Conservation (phyloP, 2,888 invertebrate species). For the Litoditis marina region DNA sequence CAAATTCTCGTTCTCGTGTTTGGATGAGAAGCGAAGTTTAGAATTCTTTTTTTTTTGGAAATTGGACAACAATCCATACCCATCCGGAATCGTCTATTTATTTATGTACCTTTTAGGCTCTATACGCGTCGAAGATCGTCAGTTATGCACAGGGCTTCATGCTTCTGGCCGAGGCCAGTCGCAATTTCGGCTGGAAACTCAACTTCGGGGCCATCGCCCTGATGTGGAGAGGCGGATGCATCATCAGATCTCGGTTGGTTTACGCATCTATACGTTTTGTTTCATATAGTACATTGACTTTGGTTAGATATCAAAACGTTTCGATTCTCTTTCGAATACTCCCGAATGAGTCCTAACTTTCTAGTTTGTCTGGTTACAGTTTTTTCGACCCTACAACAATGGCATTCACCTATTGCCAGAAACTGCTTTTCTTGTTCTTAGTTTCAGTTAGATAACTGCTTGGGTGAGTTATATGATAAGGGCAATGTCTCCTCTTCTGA, state of each 20-base stretch:
- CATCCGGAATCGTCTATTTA: too few relatives aligned
- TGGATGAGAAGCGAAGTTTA: too few relatives aligned
- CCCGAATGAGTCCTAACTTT: neutral
- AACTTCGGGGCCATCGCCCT: slow-evolving; percentile 96
- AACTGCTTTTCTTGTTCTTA: neutral
- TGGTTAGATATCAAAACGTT: neutral
- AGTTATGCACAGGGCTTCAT: slow-evolving; percentile 88
- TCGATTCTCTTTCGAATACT: neutral
- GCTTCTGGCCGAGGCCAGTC: slow-evolving; percentile 69
- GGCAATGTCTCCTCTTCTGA: too few relatives aligned
- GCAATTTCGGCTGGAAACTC: slow-evolving; percentile 84
- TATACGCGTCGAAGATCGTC: slow-evolving; percentile 95
- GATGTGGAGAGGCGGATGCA: slow-evolving; percentile 91
- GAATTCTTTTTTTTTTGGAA: too few relatives aligned
- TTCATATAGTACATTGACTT: slow-evolving; percentile 5
- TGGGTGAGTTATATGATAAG: too few relatives aligned
- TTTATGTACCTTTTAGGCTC: slow-evolving; percentile 76
- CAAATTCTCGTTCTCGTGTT: too few relatives aligned
- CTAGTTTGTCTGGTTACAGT: neutral
- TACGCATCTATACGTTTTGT: neutral
- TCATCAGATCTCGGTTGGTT: slow-evolving; percentile 57
- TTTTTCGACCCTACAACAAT: too few relatives aligned
- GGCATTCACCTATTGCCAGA: too few relatives aligned
- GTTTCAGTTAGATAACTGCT: too few relatives aligned
- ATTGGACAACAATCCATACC: too few relatives aligned